Conservation (phyloP, 2,113 vertebrate genomes). For the Terrapene triunguis region DNA sequence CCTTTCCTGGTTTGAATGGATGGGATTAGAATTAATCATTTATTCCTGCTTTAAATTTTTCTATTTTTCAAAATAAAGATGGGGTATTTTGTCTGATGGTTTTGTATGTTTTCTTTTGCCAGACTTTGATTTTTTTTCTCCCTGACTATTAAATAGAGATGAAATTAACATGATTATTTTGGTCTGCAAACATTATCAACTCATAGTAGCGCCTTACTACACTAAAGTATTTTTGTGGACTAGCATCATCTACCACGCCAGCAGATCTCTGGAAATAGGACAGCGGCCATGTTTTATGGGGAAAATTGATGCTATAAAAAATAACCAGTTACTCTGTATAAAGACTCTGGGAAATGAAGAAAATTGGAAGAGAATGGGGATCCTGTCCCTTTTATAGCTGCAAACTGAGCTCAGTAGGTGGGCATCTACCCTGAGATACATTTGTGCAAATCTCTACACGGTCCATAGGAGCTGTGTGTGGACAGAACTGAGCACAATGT, state of each 20-base stretch:
- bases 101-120: slow-evolving; percentile 5
- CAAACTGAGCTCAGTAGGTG: not conserved
- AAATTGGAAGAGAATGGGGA: not conserved
- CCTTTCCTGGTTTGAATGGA: slow-evolving; percentile 2
- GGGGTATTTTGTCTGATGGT: slow-evolving; percentile 14
- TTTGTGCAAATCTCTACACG: not conserved
- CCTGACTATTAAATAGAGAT: not conserved
- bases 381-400: not conserved
- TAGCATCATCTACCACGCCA: not conserved
- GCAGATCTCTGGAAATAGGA: not conserved
- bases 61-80: slow-evolving; percentile 44
- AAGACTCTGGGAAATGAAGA: not conserved
- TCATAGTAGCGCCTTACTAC: not conserved
- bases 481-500: not conserved
- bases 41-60: not conserved
- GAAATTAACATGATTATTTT: not conserved
- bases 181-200: not conserved
- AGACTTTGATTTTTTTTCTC: not conserved
- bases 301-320: not conserved
- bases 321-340: not conserved
- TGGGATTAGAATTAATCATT: slow-evolving; percentile 41
- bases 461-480: not conserved
- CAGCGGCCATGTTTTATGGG: not conserved
- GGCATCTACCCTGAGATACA: not conserved
- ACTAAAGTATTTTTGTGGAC: not conserved